Conservation (phyloP, 2,888 invertebrate species). For the Epinotia ramella region DNA sequence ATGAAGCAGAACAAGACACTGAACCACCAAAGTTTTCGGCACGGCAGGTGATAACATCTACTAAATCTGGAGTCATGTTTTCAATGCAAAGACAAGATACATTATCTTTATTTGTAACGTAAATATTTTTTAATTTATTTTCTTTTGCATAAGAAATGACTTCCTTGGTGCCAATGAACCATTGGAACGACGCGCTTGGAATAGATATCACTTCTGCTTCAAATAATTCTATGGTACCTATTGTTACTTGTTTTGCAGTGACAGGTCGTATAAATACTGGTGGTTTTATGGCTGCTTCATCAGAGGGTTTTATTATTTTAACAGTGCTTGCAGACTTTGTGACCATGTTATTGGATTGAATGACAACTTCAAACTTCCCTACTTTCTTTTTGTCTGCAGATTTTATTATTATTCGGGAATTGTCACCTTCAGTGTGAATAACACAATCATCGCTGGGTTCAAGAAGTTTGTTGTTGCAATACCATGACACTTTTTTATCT, state of each 20-base stretch:
- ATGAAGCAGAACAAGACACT: conserved; percentile 92
- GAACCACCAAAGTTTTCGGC: conserved; percentile 96
- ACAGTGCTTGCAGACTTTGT: conserved; percentile 93
- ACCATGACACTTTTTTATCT: conserved; percentile 92
- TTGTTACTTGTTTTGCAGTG: conserved; percentile 88
- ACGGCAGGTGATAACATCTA: conserved; percentile 93
- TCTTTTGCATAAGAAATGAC: conserved; percentile 82
- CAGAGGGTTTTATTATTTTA: conserved; percentile 87
- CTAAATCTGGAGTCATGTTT: conserved; percentile 88
- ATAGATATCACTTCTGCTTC: conserved; percentile 91
- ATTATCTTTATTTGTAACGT: conserved; percentile 89
- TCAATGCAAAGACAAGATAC: conserved; percentile 92
- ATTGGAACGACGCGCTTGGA: conserved; percentile 93
- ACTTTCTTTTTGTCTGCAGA: conserved; percentile 90
- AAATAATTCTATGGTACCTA: conserved; percentile 91
- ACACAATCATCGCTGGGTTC: conserved; percentile 86
- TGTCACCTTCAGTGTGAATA: conserved; percentile 86
- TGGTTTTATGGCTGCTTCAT: conserved; percentile 87
- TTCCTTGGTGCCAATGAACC: conserved; percentile 92
- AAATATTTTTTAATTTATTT: conserved; percentile 88
- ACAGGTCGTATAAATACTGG: conserved; percentile 91
- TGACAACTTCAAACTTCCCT: conserved; percentile 95
- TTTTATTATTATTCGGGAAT: conserved; percentile 87
- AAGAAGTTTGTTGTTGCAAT: conserved; percentile 92
- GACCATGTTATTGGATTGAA: conserved; percentile 91